These are phyloP conservation scores for Bufo bufo DNA, from an alignment of 2,113 vertebrate species.

Conservation along the genomic window DNA sequence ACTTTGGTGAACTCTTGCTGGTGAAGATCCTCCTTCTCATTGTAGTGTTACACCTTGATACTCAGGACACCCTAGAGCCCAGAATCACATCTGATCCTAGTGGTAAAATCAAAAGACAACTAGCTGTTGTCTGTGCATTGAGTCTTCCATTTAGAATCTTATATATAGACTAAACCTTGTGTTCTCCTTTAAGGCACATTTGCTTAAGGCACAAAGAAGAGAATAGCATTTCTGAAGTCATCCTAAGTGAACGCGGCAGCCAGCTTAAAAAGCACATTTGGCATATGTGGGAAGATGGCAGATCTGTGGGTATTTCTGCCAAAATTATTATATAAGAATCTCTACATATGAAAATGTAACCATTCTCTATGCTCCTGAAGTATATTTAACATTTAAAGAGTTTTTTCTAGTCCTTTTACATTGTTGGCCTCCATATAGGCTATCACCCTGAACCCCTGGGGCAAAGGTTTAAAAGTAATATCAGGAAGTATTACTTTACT, in stretches of 20 bases:
- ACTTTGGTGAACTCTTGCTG: not conserved
- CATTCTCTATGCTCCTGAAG: not conserved
- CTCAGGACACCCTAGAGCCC: no score
- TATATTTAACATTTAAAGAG: not conserved
- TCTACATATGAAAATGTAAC: not conserved
- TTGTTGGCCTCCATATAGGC: no score
- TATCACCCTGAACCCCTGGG: no score
- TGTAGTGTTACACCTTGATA: no score
- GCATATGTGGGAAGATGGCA: constrained; percentile 52
- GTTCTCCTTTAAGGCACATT: not conserved
- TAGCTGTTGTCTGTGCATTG: not conserved
- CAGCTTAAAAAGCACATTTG: constrained; percentile 55
- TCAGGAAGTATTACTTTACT: no score
- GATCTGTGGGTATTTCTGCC: constrained; percentile 22
- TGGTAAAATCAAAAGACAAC: no score
- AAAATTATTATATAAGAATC: constrained; percentile 45
- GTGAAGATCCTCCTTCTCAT: not conserved
- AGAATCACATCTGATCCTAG: no score
- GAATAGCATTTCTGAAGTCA: not conserved
- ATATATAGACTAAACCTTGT: not conserved
- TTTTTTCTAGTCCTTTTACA: no score
- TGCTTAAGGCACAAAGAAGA: not conserved
- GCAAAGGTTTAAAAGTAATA: no score
- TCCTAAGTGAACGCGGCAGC: not conserved
- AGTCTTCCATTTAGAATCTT: not conserved